A percentile compares a stretch with the other conserved stretches of the same genome.
phyloP scores from a whole-genome alignment of 2,888 invertebrate species.

The Strigamia transsilvanica region DNA sequence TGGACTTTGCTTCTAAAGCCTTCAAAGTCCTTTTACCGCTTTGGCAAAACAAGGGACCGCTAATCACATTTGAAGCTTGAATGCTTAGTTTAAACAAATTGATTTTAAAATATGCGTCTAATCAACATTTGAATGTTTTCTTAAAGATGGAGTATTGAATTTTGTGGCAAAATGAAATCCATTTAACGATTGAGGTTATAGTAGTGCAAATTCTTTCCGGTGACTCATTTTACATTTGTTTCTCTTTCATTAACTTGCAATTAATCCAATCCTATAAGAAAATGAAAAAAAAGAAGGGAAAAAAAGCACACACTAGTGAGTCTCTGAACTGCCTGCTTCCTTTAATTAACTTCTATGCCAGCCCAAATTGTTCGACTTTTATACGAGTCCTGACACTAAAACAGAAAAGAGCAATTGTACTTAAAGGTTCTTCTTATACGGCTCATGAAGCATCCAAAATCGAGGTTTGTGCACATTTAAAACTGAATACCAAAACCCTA shows the following conservation, averaged over 20 bases:
- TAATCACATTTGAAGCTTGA: no score
- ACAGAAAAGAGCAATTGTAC: conserved; percentile 44
- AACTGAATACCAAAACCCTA: background rate
- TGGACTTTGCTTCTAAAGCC: no score
- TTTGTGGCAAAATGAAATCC: background rate
- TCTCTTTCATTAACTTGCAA: conserved; percentile 42
- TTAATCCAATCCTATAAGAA: conserved; percentile 31
- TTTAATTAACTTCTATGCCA: conserved; percentile 31
- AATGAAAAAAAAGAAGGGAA: background rate
- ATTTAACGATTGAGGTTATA: background rate
- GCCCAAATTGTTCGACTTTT: conserved; percentile 28
- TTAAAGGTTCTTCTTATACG: conserved; percentile 39
- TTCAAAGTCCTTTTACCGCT: no score
- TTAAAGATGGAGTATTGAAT: background rate
- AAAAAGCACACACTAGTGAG: conserved; percentile 8
- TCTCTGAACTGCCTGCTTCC: conserved; percentile 15
- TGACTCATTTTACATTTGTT: conserved; percentile 24
- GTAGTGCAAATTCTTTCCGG: conserved; percentile 15
- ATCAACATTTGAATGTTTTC: background rate
- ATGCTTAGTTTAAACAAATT: no score
- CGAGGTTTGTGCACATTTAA: background rate
- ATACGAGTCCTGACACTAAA: conserved; percentile 42
- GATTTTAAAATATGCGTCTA: background rate
- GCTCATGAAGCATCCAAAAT: conserved; percentile 16
- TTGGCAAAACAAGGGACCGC: no score